Conservation (phyloP, 2,888 invertebrate species). For the Asteroscopus sphinx region DNA sequence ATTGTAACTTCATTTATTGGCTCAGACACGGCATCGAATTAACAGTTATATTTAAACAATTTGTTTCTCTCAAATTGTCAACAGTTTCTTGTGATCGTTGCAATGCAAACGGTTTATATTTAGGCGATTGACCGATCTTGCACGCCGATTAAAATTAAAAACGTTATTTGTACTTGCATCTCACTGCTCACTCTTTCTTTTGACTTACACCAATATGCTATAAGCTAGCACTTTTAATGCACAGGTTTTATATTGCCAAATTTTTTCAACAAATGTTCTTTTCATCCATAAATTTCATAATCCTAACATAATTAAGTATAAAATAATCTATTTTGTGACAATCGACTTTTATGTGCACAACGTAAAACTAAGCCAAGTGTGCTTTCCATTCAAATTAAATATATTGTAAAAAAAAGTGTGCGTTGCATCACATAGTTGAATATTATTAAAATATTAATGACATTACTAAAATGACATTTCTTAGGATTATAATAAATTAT, state of each 20-base stretch:
- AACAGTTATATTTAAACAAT: no score
- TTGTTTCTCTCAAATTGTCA: no score
- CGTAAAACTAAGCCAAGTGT: slow-evolving; percentile 2
- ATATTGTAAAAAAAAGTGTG: background rate
- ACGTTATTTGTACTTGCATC: slow-evolving; percentile 4
- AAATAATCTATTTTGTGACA: slow-evolving; percentile 29
- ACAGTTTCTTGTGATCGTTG: slow-evolving; percentile 5
- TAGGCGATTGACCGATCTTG: slow-evolving; percentile 34
- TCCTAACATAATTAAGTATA: no score
- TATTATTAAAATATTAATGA: background rate
- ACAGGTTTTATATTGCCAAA: background rate
- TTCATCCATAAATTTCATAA: background rate
- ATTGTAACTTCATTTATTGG: no score
- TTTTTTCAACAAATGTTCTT: background rate
- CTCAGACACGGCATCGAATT: no score
- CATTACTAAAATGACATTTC: background rate
- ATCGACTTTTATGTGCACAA: slow-evolving; percentile 16
- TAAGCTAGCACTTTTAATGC: background rate
- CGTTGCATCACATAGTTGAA: background rate
- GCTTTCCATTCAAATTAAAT: background rate
- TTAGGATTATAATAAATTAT: background rate
- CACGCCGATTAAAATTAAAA: slow-evolving; percentile 13
- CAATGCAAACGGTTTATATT: slow-evolving; percentile 21
- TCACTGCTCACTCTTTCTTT: slow-evolving; percentile 11
- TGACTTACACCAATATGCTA: background rate